phyloP scores from a whole-genome alignment of 2,888 invertebrate species.

The Cephus pulcher region DNA sequence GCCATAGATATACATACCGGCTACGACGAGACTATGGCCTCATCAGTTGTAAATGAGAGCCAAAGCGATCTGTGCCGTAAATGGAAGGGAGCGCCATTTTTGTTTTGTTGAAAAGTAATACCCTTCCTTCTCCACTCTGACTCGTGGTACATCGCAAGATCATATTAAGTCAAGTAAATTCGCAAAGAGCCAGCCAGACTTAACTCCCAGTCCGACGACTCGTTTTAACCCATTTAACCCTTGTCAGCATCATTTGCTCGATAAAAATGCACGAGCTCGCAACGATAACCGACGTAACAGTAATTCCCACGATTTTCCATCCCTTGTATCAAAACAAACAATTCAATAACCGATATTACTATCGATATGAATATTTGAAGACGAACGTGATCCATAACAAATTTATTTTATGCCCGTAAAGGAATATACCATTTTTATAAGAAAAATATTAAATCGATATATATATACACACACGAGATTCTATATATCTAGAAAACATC shows the following conservation, averaged over 20 bases:
- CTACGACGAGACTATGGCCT: background rate
- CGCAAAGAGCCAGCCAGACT: background rate
- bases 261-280: background rate
- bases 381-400: background rate
- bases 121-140: background rate
- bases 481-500: background rate
- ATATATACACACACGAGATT: background rate
- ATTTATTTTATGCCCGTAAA: background rate
- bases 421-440: background rate
- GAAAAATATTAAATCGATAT: background rate
- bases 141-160: background rate
- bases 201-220: background rate
- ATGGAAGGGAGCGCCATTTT: background rate
- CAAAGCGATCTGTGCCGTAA: background rate
- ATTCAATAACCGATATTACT: background rate
- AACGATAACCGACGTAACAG: background rate
- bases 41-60: background rate
- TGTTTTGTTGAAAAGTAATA: background rate
- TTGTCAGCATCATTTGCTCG: background rate
- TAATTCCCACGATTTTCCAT: background rate
- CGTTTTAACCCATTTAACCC: background rate
- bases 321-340: background rate
- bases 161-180: background rate
- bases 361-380: background rate
- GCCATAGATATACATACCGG: background rate